These are phyloP conservation scores for Scotopteryx bipunctaria DNA, from an alignment of 2,888 invertebrate species.

Conservation along the genomic window DNA sequence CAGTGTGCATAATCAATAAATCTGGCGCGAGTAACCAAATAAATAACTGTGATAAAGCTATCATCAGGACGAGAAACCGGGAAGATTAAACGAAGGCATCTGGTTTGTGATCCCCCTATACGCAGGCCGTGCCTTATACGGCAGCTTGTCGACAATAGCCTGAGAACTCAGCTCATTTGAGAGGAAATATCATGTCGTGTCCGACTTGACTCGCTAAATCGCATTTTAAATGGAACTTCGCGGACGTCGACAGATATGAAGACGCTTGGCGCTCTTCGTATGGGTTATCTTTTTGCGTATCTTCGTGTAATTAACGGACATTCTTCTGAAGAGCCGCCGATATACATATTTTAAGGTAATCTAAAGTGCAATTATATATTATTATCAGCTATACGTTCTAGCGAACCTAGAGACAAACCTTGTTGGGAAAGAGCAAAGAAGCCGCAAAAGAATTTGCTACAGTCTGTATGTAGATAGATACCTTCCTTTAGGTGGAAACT, in stretches of 20 bases:
- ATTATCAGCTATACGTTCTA: neutral
- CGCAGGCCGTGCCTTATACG: conserved; percentile 68
- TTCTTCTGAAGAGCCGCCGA: conserved; percentile 29
- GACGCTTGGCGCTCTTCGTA: conserved; percentile 28
- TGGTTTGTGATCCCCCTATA: conserved; percentile 74
- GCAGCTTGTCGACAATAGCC: conserved; percentile 75
- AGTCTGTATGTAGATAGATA: too few species aligned
- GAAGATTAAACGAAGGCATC: conserved; percentile 55
- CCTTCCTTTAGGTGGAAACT: too few species aligned
- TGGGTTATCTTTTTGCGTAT: conserved; percentile 37
- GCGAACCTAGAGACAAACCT: conserved; percentile 3
- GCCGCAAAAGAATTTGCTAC: neutral
- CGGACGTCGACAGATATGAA: conserved; percentile 54
- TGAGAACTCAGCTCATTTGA: conserved; percentile 82
- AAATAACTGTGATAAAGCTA: conserved; percentile 37
- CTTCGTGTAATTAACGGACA: conserved; percentile 28
- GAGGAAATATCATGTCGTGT: conserved; percentile 76
- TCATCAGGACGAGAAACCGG: conserved; percentile 29
- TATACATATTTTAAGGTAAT: conserved; percentile 30
- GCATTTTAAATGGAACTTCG: conserved; percentile 69
- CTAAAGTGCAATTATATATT: conserved; percentile 19
- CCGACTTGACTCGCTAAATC: conserved; percentile 65
- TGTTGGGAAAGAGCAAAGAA: neutral
- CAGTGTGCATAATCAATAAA: conserved; percentile 32
- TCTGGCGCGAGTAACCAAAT: conserved; percentile 25